Evolutionary conservation across 2,888 invertebrate species (phyloP).

Genomic region (Chaetogeoica ovagalla): DNA sequence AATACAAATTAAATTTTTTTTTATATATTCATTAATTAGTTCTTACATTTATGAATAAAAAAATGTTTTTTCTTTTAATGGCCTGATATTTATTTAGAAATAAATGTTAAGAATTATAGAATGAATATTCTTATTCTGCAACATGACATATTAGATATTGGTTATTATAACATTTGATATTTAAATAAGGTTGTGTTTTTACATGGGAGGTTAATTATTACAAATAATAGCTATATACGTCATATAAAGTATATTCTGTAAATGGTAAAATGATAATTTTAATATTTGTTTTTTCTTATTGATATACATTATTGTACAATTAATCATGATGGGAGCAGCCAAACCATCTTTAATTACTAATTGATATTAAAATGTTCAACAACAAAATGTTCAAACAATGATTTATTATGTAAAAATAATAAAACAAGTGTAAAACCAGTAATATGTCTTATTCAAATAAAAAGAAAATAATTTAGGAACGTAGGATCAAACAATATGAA

Average conservation of each 20-base stretch:
- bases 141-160: no score
- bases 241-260: background rate
- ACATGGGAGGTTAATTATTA: no score
- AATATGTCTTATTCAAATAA: background rate
- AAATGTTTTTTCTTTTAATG: no score
- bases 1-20: no score
- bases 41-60: no score
- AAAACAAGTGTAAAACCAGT: background rate
- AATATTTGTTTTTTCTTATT: conserved; percentile 37
- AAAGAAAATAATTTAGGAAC: conserved; percentile 42
- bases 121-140: no score
- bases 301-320: conserved; percentile 35
- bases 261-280: background rate
- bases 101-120: no score
- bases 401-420: conserved; percentile 12
- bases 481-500: conserved; percentile 44
- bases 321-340: conserved; percentile 20
- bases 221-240: background rate
- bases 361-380: conserved; percentile 30
- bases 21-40: no score
- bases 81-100: no score
- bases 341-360: conserved; percentile 13
- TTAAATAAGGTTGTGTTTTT: no score
- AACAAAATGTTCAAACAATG: conserved; percentile 29
- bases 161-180: no score